Conservation (phyloP, 2,113 vertebrate genomes). For the Carassius carassius region DNA sequence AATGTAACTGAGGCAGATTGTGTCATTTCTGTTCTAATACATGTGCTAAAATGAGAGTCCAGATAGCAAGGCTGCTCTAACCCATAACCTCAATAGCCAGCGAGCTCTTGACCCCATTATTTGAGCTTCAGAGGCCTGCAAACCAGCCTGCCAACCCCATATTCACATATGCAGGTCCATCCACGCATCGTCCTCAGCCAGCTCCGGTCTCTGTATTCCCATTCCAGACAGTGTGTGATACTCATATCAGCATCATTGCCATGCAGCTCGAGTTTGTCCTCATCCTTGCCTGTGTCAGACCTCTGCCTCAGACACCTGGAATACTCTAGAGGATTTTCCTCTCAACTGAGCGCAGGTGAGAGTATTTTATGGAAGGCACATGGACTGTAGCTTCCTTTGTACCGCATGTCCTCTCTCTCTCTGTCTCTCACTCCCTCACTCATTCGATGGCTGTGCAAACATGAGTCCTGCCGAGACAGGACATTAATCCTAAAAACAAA, state of each 20-base stretch:
- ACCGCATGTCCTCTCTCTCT: neutral
- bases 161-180: constrained; percentile 1
- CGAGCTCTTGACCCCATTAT: constrained; percentile 26
- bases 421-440: neutral
- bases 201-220: constrained; percentile 22
- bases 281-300: constrained; percentile 30
- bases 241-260: constrained; percentile 48
- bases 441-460: constrained; percentile 29
- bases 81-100: neutral
- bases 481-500: constrained; percentile 57
- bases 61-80: neutral
- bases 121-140: constrained; percentile 18
- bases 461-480: constrained; percentile 36
- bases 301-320: constrained; percentile 26
- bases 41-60: neutral
- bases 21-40: constrained; percentile 11
- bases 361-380: neutral
- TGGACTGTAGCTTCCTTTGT: neutral
- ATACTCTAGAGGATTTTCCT: constrained; percentile 12
- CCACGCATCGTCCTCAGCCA: neutral
- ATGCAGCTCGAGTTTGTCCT: constrained; percentile 48
- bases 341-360: constrained; percentile 4
- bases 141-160: neutral
- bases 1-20: neutral
- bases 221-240: constrained; percentile 33